Evolutionary conservation across 2,888 invertebrate genomes (phyloP).

Genomic region (Andrena camellia): DNA sequence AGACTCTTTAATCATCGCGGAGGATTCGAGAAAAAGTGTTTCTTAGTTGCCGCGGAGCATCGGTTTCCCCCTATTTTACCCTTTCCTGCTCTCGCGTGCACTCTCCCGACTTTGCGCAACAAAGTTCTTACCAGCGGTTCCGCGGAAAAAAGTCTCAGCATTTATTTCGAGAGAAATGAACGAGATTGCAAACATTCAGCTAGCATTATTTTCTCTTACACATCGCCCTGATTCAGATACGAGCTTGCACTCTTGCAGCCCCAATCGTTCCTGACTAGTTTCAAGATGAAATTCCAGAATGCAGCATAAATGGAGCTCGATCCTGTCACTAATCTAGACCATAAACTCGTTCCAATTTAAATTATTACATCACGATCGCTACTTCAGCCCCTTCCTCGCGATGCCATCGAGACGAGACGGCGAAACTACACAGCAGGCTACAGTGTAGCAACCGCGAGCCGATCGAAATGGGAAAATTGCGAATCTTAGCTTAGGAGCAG

Average conservation of each 20-base stretch:
- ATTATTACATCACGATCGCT: too few species aligned
- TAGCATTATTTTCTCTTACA: neutral
- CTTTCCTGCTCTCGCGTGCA: neutral
- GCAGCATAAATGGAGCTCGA: too few species aligned
- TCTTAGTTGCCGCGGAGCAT: neutral
- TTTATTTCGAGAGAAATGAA: neutral
- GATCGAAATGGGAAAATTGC: conserved; percentile 21
- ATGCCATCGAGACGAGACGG: neutral
- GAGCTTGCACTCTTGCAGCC: too few species aligned
- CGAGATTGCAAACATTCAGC: too few species aligned
- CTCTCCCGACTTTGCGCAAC: neutral
- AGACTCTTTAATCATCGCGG: conserved; percentile 46
- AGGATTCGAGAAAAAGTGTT: conserved; percentile 19
- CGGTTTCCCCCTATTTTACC: neutral
- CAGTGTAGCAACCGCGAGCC: conserved; percentile 9
- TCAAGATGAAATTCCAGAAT: too few species aligned
- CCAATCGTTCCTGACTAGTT: too few species aligned
- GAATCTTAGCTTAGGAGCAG: conserved; percentile 16
- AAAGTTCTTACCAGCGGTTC: neutral
- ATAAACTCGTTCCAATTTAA: too few species aligned
- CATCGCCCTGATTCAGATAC: too few species aligned
- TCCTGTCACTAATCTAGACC: too few species aligned
- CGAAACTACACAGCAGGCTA: neutral
- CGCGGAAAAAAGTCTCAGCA: neutral
- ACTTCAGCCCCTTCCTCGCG: too few species aligned